Evolutionary conservation across 2,888 invertebrate genomes (phyloP), one percentile per base, ranked within the genome.

Genomic region (Meteorus colon): DNA sequence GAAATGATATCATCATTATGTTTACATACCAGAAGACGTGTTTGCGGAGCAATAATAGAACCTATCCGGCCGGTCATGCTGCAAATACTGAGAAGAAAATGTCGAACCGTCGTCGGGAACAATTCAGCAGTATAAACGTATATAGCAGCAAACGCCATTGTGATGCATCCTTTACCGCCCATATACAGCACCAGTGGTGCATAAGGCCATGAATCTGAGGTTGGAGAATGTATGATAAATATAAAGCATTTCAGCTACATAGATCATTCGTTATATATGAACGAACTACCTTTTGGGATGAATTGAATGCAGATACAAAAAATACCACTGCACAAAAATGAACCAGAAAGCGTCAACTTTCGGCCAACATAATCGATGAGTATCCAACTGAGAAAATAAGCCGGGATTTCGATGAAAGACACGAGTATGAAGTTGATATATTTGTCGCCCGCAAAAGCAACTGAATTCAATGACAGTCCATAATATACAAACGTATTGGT

Each of bases 401-500:
- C 95, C 0, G 96, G 96, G 77, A 95, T 93, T 87, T 96, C 96
- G 19, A 94, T 92, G 67, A 93, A 84, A 0, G 92, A 91, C 0
- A 93, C 93, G 72, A 94, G 87, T 29, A 95, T 94, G 84, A 95
- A 96, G 89, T 96, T 96, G 16, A 94, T 88, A 86, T 96, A 96
- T 82, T 93, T 93, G 87, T 95, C 93, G 1, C 95, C 96, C 24
- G 93, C 93, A 67, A 96, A 89, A 0, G 94, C 92, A 2, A 95
- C 95, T 0, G 96, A 93, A 89, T 95, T 95, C 73, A 96, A 91
- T 0, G 95, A 95, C 55, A 96, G 89, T 0, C 96, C 96, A 84
- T 95, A 96, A 88, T 95, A 96, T 27, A 96, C 93, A 79, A 96
- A 93, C 0, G 95, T 94, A 82, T 94, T 93, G 0, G 95, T 94